Percentiles rank a stretch among this genome's conserved stretches.
Evolutionary conservation across 64 coral and sea anemone genomes (phyloP).

Genomic region (Montipora capricornis): DNA sequence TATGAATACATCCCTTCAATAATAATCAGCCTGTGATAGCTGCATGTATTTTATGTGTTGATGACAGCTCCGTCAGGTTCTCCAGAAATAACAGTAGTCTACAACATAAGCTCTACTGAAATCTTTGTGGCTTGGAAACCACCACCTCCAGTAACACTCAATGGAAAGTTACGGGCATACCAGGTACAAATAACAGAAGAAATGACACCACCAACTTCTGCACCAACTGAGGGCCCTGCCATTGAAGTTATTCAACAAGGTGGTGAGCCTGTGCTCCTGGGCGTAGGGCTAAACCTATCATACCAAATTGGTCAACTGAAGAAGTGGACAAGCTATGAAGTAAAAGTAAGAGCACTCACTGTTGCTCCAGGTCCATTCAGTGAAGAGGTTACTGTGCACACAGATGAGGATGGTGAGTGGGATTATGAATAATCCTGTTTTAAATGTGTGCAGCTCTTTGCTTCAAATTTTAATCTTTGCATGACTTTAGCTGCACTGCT

Average conservation of each 20-base stretch:
- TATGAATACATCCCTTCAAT: too few species aligned
- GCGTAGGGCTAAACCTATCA: slow-evolving; percentile 27
- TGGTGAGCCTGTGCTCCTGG: neutral
- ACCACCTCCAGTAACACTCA: slow-evolving; percentile 42
- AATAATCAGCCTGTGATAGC: too few species aligned
- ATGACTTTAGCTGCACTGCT: too few species aligned
- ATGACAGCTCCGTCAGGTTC: slow-evolving; percentile 47
- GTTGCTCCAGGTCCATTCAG: slow-evolving; percentile 46
- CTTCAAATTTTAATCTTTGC: too few species aligned
- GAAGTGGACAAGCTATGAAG: slow-evolving; percentile 43
- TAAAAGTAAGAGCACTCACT: slow-evolving; percentile 46
- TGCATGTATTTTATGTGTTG: neutral
- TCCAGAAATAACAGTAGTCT: slow-evolving; percentile 16
- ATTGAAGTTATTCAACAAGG: neutral
- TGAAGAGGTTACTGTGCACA: neutral
- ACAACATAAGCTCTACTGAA: slow-evolving; percentile 11
- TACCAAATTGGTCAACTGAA: slow-evolving; percentile 7
- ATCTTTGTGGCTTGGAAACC: slow-evolving; percentile 50
- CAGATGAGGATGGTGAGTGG: slow-evolving; percentile 53
- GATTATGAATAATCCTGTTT: neutral
- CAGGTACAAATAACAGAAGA: slow-evolving; percentile 6
- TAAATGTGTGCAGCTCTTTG: too few species aligned
- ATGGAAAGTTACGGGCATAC: slow-evolving; percentile 42
- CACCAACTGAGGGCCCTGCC: neutral
- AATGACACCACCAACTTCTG: neutral